phyloP scores from a whole-genome alignment of 2,888 invertebrate species.

The Caenorhabditis uteleia region DNA sequence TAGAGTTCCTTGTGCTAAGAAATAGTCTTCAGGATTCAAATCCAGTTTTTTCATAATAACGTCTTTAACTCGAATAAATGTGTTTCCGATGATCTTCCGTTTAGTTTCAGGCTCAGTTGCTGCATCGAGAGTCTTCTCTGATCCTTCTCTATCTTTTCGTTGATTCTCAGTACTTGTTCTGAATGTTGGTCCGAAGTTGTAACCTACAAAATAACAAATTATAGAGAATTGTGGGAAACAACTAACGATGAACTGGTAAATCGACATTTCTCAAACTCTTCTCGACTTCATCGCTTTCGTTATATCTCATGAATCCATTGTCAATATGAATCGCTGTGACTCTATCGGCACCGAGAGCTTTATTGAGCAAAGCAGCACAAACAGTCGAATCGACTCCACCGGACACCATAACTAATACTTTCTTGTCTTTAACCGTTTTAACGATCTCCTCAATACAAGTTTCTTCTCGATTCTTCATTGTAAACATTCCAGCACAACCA shows the following conservation, averaged over 20 bases:
- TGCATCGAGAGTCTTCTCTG: conserved; percentile 45
- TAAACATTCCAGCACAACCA: conserved; percentile 79
- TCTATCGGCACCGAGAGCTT: conserved; percentile 80
- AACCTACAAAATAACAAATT: conserved; percentile 48
- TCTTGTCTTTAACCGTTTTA: conserved; percentile 85
- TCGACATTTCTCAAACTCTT: conserved; percentile 54
- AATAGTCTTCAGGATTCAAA: conserved; percentile 81
- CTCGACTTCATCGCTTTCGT: conserved; percentile 86
- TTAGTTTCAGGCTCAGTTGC: conserved; percentile 89
- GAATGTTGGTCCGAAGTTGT: conserved; percentile 57
- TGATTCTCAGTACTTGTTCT: conserved; percentile 45
- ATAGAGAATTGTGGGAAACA: no score
- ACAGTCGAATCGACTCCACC: conserved; percentile 99
- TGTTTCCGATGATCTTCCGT: conserved; percentile 96
- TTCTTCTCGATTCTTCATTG: conserved; percentile 84
- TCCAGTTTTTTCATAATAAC: conserved; percentile 76
- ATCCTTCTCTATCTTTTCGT: conserved; percentile 1
- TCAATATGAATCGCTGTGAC: conserved; percentile 95
- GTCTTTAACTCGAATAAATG: conserved; percentile 82
- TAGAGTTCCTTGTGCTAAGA: conserved; percentile 78
- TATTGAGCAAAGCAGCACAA: conserved; percentile 90
- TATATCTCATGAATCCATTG: conserved; percentile 88
- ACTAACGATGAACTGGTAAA: conserved; percentile 54
- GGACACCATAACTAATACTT: conserved; percentile 83
- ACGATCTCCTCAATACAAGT: conserved; percentile 90